Evolutionary conservation across 2,113 vertebrate genomes (phyloP).

Genomic region (Lethenteron camtschaticum): DNA sequence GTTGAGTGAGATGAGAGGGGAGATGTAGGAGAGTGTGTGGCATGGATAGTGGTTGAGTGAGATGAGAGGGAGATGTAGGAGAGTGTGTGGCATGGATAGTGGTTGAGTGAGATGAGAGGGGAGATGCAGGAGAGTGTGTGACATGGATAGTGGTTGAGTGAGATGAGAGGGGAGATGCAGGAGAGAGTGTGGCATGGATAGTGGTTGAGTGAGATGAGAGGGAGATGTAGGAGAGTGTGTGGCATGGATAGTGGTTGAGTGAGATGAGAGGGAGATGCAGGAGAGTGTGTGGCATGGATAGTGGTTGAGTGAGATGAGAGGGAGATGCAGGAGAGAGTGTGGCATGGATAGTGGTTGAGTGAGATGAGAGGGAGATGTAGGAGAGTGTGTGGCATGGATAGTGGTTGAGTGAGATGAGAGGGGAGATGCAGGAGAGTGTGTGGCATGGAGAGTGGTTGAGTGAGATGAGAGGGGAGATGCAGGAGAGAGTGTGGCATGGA

Average conservation of each 20-base stretch:
- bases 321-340: background rate
- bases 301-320: background rate
- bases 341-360: too few species aligned
- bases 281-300: background rate
- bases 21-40: background rate
- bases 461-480: too few species aligned
- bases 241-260: too few species aligned
- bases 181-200: background rate
- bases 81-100: background rate
- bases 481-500: too few species aligned
- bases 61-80: background rate
- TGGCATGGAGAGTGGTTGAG: background rate
- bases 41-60: background rate
- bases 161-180: background rate
- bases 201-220: background rate
- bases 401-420: background rate
- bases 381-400: background rate
- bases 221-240: background rate
- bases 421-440: constrained; percentile 8
- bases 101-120: background rate
- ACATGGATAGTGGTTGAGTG: too few species aligned
- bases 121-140: background rate
- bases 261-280: background rate
- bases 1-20: background rate
- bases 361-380: background rate